Evolutionary conservation across 2,113 vertebrate genomes (phyloP).

Genomic region (Psophia crepitans): DNA sequence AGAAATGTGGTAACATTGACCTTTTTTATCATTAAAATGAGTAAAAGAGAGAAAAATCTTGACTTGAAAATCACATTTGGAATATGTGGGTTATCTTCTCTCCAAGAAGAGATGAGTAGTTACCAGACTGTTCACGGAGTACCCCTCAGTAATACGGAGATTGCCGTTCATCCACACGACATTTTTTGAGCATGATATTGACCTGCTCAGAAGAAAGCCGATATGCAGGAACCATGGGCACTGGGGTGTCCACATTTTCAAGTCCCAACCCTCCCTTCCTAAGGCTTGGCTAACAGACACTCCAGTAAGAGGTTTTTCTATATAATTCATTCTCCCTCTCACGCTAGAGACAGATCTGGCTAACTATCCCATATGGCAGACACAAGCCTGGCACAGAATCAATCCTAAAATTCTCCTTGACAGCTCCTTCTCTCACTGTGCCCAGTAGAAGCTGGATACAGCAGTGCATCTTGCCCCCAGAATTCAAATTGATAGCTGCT

Average conservation of each 20-base stretch:
- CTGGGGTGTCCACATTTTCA: background rate
- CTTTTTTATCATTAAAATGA: background rate
- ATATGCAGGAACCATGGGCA: fast-evolving
- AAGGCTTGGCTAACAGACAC: background rate
- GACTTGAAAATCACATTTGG: background rate
- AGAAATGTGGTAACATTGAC: background rate
- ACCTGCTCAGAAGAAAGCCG: background rate
- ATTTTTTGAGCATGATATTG: background rate
- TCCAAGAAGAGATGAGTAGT: background rate
- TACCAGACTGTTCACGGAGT: background rate
- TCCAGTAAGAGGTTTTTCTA: background rate
- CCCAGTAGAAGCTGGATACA: background rate
- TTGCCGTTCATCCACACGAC: background rate
- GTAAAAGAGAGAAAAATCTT: background rate
- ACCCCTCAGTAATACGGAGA: background rate
- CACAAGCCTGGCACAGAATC: background rate
- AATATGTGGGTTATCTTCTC: background rate
- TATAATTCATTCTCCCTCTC: background rate
- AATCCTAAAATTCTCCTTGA: background rate
- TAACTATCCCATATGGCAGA: background rate
- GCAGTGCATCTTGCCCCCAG: background rate
- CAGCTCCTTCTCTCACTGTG: background rate
- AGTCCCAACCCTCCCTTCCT: background rate
- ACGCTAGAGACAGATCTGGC: background rate
- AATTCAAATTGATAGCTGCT: background rate